Base-by-base conservation (phyloP, 2,888 invertebrate species). In the Clistopyga incitator region DNA sequence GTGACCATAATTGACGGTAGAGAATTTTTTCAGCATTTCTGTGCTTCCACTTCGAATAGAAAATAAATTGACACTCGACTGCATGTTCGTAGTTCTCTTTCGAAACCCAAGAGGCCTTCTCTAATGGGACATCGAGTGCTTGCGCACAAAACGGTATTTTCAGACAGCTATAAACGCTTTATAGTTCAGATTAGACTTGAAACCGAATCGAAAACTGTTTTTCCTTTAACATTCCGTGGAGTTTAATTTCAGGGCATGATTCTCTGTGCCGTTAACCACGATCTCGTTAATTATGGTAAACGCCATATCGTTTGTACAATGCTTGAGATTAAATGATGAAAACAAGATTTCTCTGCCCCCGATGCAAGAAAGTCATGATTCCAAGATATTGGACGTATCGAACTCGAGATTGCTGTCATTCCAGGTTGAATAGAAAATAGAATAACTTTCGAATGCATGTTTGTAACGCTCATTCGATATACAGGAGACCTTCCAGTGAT, bases 1-100 rank as follows among this genome's bases (percentile, higher is more conserved):
- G 34, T 34, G 61, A 47, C 34, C 59, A 42, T 71, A 47, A 72
- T 81, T 50, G 65, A 56, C 6, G 34, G 54, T 71, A n/a, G 34
- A 34, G 54, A 61, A 34, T 61, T 61, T 56, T 56, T 61, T 25
- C 13, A 34, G 34, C 34, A 2, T 56, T 25, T 56, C 54, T 11
- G 54, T 25, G 23, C 13, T 56, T 56, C 25, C 23, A 23, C 11
- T 10, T 25, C 13, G 13, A 25, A 10, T 11, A 25, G 54, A 25
- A 25, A 25, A 56, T 56, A 25, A 56, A 56, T 56, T 56, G 54
- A 56, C n/a, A 15, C 54, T 56, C 25, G 54, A 56, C 13, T 56
- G 13, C 23, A 15, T 2, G 25, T 56, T 54, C 10, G 23, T 23
- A 11, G 54, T 1, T 20, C 15, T 56, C n/a, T 25, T 25, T 11